Base-by-base conservation (phyloP, 2,888 invertebrate species). In the Eupelmus urozonus region DNA sequence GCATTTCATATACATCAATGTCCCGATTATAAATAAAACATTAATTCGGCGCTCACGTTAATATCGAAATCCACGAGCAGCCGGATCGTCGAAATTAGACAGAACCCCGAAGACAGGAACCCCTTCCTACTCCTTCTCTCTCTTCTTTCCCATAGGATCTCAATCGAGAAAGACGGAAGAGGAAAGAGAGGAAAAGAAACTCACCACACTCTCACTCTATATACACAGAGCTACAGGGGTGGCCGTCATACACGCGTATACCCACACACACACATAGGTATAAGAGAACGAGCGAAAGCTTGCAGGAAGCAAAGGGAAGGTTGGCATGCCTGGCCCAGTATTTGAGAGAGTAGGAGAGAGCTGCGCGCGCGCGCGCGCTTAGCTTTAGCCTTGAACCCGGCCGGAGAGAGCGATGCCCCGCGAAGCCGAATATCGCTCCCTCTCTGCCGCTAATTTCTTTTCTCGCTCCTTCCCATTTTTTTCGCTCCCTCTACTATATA, bases 381-480 rank as follows among this genome's bases (percentile, higher is more conserved):
- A 88, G 87, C 88, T 88, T 88, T 87, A 88, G 87, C 88, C 88
- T 88, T 88, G 88, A 88, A 88, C 88, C 86, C 87, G 83, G n/a
- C n/a, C n/a, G n/a, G 9, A 20, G 71, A 79, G 85, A 83, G 84
- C 84, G 83, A 85, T 84, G 85, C 84, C n/a, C 82, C 84, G 83
- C 55, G 45, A 60, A 59, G 59, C 82, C 80, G 82, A 81, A 81
- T 75, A 76, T 69, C 77, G 60, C 55, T 49, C 55, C 53, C 62
- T 53, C 77, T 59, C 55, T 25, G 29, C 27, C 34, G 66, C 72
- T 72, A 72, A 62, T 76, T 80, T 69, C 81, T 82, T 80, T 76
- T 76, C 78, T 80, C 78, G 81, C 76, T 81, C 76, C 57, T 51
- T 51, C 62, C 2, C 66, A 74, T 79, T 66, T 78, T 81, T 77